phyloP scores from a whole-genome alignment of 92 coral and sea anemone genomes.

The Hydrozoanthus gracilis region DNA sequence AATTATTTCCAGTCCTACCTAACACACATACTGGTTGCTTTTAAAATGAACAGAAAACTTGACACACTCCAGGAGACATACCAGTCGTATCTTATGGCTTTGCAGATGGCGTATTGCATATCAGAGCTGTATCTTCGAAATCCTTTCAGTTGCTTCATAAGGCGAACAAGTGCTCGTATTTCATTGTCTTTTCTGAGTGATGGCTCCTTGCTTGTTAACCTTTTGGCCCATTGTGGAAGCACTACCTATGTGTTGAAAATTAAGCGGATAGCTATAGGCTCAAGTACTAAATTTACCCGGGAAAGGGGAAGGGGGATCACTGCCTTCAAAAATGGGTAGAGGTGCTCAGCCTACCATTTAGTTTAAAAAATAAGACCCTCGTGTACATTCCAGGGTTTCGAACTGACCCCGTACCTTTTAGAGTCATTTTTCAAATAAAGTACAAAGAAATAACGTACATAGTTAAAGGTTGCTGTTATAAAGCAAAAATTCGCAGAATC shows the following conservation, averaged over 20 bases:
- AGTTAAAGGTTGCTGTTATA: too few species aligned
- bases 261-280: neutral
- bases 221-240: conserved; percentile 92
- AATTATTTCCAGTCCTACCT: too few species aligned
- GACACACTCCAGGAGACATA: conserved; percentile 22
- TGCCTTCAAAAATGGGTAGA: too few species aligned
- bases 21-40: neutral
- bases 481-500: too few species aligned
- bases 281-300: neutral
- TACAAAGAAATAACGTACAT: too few species aligned
- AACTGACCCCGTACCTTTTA: too few species aligned
- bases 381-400: too few species aligned
- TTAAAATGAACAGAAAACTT: neutral
- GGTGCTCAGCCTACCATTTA: too few species aligned
- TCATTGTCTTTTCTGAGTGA: conserved; percentile 72
- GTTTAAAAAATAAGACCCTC: too few species aligned
- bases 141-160: conserved; percentile 90
- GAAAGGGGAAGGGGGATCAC: too few species aligned
- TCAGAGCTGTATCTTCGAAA: conserved; percentile 89
- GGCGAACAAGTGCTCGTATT: conserved; percentile 67
- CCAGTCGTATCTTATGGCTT: conserved; percentile 90
- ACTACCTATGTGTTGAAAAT: conserved; percentile 52
- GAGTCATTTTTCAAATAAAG: too few species aligned
- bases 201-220: conserved; percentile 70
- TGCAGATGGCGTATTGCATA: conserved; percentile 82